Base-by-base conservation (phyloP, 2,888 invertebrate genomes). In the Polietes domitor region DNA sequence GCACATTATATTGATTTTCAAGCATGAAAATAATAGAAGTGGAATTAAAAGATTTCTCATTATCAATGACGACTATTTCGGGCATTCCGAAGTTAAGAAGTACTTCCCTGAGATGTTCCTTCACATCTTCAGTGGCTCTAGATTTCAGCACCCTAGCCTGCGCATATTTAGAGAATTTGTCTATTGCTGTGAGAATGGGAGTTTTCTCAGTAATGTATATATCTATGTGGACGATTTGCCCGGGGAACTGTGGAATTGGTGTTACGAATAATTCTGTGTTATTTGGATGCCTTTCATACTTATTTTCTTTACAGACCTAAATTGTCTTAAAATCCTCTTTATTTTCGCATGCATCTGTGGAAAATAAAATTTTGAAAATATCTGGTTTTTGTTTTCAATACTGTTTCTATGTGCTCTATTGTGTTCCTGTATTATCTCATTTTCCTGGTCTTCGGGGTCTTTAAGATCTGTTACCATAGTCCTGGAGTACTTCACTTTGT, bases 21-120 rank as follows among this genome's bases (percentile, higher is more conserved):
- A 77, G 28, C n/a, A 82, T 32, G 17, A 82, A 71, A n/a, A 68
- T 73, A 50, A 77, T 73, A 7, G 77, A 26, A 28, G 26, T 61
- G 7, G 58, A 72, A 28, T 50, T 75, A 17, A 84, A 50, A 4
- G 80, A 74, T 78, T 81, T 84, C 43, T 80, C 83, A 37, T 80
- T 84, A 17, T 80, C 80, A 19, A 84, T 63, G 1, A 80, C 68
- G 5, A 75, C 72, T 12, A 24, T 75, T 79, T 84, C 77, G 0
- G 77, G 68, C 19, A 77, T 58, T 7, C 76, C 76, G 41, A 63
- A 43, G 3, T 28, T 21, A 3, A 55, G 17, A n/a, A 71, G 37
- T 1, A 71, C n/a, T 55, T 58, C 71, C 19, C 50, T 58, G 5
- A 77, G 32, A 15, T 58, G 77, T 58, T 61, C 47, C 21, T 53